These are phyloP conservation scores for Columba livia DNA, from an alignment of 2,113 vertebrate genomes.

Conservation along the genomic window DNA sequence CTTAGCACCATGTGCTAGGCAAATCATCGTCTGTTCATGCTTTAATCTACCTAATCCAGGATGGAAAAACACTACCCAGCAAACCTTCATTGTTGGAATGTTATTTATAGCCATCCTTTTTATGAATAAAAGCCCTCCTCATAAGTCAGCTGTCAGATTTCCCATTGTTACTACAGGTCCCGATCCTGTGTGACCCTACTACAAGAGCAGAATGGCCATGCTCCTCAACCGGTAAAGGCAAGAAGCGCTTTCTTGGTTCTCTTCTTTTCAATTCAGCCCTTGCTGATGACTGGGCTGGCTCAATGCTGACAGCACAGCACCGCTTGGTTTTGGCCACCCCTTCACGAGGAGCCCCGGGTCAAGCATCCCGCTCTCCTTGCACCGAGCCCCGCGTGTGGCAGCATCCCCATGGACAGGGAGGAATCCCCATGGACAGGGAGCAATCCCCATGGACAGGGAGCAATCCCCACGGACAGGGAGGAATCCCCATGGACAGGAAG, in stretches of 20 bases:
- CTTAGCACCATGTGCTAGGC: not conserved
- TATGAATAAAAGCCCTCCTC: not conserved
- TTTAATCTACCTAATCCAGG: not conserved
- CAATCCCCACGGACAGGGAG: no score
- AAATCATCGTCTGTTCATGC: not conserved
- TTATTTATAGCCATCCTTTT: conserved; percentile 4
- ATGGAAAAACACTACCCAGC: conserved; percentile 9
- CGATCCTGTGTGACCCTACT: not conserved
- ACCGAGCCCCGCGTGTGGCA: accelerated
- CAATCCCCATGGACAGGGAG: accelerated
- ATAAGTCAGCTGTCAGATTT: not conserved
- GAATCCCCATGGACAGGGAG: accelerated
- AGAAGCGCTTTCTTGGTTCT: not conserved
- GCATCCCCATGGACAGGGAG: accelerated
- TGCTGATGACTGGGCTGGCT: not conserved
- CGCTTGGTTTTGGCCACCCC: accelerated
- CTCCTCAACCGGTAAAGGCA: not conserved
- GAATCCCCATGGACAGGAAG: accelerated
- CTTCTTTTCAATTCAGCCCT: not conserved
- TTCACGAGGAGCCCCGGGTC: accelerated
- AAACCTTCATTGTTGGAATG: not conserved
- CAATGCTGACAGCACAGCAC: accelerated
- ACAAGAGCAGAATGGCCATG: not conserved
- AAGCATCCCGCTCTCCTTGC: not conserved
- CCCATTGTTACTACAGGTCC: not conserved